Evolutionary conservation across 2,888 invertebrate species (phyloP).

Genomic region (Cephus spinipes): DNA sequence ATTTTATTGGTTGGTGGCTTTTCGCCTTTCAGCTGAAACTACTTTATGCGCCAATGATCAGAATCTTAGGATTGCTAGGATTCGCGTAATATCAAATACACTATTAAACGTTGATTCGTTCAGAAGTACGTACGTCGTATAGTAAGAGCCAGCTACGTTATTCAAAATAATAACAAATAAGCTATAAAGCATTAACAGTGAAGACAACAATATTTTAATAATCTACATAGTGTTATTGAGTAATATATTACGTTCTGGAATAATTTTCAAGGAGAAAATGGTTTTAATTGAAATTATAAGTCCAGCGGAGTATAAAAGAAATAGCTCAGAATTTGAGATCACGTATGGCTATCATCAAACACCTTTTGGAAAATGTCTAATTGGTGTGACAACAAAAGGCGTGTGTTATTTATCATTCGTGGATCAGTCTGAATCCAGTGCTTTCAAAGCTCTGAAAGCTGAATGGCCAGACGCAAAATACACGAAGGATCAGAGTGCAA

Average conservation of each 20-base stretch:
- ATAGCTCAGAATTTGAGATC: slow-evolving; percentile 33
- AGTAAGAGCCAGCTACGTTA: neutral
- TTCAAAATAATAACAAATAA: neutral
- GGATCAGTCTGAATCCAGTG: slow-evolving; percentile 27
- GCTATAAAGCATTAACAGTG: neutral
- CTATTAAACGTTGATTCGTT: neutral
- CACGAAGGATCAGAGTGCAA: slow-evolving; percentile 16
- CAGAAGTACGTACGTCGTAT: neutral
- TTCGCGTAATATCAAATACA: neutral
- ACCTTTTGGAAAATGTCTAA: slow-evolving; percentile 50
- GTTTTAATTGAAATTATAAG: slow-evolving; percentile 25
- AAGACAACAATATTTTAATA: neutral
- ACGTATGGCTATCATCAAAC: slow-evolving; percentile 42
- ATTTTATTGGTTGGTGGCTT: neutral
- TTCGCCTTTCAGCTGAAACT: neutral
- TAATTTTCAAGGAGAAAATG: slow-evolving; percentile 19
- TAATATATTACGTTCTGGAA: neutral
- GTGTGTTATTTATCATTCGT: slow-evolving; percentile 47
- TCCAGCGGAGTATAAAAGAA: slow-evolving; percentile 20
- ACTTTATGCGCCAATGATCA: neutral
- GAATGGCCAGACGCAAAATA: slow-evolving; percentile 43
- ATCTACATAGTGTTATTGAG: neutral
- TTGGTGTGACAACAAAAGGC: slow-evolving; percentile 41
- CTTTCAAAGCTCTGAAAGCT: slow-evolving; percentile 31
- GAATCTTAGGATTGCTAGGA: neutral